phyloP scores from a whole-genome alignment of 2,113 vertebrate species.

The Anas platyrhynchos region DNA sequence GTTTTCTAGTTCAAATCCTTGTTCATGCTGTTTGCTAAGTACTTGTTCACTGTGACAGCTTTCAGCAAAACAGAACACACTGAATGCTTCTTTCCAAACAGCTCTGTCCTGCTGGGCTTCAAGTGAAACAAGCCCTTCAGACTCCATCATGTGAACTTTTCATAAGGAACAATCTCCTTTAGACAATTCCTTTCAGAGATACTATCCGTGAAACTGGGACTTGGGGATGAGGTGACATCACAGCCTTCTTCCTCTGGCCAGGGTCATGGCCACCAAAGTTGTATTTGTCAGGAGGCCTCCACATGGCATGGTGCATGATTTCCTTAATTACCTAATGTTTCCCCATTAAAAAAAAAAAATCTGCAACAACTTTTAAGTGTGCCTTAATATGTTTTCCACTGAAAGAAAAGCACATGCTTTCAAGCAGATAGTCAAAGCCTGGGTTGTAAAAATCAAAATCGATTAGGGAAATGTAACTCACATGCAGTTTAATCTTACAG shows the following conservation, averaged over 20 bases:
- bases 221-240: constrained; percentile 88
- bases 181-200: constrained; percentile 90
- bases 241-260: constrained; percentile 85
- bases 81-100: constrained; percentile 96
- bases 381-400: not conserved
- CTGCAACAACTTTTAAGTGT: not conserved
- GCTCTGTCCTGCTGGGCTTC: constrained; percentile 94
- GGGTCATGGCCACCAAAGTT: constrained; percentile 89
- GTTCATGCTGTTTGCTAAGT: constrained; percentile 99
- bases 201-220: constrained; percentile 82
- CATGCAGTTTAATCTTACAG: not conserved
- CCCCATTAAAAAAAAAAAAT: not conserved
- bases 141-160: constrained; percentile 95
- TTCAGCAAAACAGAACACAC: constrained; percentile 93
- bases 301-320: constrained; percentile 74
- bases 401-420: not conserved
- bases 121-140: constrained; percentile 93
- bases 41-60: constrained; percentile 97
- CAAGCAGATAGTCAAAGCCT: not conserved
- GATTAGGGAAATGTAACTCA: not conserved
- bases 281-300: constrained; percentile 84
- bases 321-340: constrained; percentile 69
- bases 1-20: constrained; percentile 98
- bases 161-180: constrained; percentile 92
- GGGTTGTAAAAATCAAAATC: not conserved